Base-by-base conservation (phyloP, 2,797 vertebrate genomes). In the Parauchenoglanis ngamensis region DNA sequence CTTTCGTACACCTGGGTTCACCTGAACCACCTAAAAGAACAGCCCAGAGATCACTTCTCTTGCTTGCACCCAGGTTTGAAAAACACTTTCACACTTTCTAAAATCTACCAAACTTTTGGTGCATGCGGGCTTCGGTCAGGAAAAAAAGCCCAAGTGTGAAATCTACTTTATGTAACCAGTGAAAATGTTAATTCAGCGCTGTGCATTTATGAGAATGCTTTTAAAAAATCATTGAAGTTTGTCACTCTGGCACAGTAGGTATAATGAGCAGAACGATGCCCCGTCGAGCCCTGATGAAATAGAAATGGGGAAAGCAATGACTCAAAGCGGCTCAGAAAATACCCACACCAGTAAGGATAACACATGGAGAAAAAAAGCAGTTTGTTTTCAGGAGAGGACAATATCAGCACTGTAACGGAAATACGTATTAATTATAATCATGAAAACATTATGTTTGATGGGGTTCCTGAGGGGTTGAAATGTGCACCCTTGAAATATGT, bases 391-490 rank as follows among this genome's bases (percentile, higher is more conserved):
- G 65, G 25, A 57, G 56, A 46, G 52, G 46, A 12, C 25, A 13
- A 1, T 2, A 57, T 73, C 28, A 54, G 25, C 56, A 28, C 25
- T 44, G 25, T 35, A 67, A 77, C 44, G 3, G n/a, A 23, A 85
- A 44, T 44, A 13, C 56, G 63, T 21, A 21, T 61, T 75, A 85
- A 85, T 85, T 76, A 85, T 61, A 23, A 85, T 46, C 72, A 85
- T 46, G 46, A 35, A 73, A 54, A 46, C 25, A 76, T 73, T 28
- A 28, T 28, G 12, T 35, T 75, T 61, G 56, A 46, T 59, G n/a
- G 7, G 10, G 23, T 63, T 56, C 70, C 83, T 75, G 67, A 59
- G 21, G 40, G 83, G 17, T 23, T 61, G 84, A 85, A 85, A 35
- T 31, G n/a, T 76, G 7, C 52, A 72, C 21, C 65, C 80, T 79